phyloP scores from a whole-genome alignment of 2,113 vertebrate genomes.

The Pantherophis guttatus region DNA sequence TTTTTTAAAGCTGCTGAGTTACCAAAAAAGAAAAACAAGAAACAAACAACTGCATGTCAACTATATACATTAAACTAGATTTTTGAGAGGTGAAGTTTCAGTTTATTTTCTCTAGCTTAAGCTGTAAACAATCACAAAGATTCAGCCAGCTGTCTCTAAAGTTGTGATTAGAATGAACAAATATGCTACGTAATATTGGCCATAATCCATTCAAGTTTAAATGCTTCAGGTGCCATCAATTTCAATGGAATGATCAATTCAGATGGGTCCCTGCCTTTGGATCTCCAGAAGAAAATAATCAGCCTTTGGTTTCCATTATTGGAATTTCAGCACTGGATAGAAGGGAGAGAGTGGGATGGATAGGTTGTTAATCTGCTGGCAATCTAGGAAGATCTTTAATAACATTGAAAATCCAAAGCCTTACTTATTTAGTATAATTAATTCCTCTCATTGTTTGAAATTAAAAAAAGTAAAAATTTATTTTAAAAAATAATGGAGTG shows the following conservation, averaged over 20 bases:
- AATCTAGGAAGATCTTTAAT: no score
- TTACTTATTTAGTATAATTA: no score
- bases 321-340: neutral
- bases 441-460: no score
- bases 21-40: slow-evolving; percentile 39
- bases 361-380: no score
- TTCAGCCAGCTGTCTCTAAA: neutral
- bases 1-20: neutral
- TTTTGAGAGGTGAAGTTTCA: slow-evolving; percentile 22
- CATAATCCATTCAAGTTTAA: neutral
- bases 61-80: neutral
- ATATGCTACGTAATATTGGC: neutral
- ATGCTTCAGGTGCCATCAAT: neutral
- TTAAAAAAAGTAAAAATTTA: no score
- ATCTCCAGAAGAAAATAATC: no score
- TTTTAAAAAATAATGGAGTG: no score
- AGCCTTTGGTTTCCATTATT: neutral
- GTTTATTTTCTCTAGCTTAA: slow-evolving; percentile 25
- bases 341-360: neutral
- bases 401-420: no score
- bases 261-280: neutral
- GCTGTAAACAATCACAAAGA: slow-evolving; percentile 29
- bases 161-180: slow-evolving; percentile 14
- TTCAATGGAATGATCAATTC: neutral
- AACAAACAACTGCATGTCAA: slow-evolving; percentile 45